Conservation (phyloP, 2,888 invertebrate species). For the Pseudococcus viburni region DNA sequence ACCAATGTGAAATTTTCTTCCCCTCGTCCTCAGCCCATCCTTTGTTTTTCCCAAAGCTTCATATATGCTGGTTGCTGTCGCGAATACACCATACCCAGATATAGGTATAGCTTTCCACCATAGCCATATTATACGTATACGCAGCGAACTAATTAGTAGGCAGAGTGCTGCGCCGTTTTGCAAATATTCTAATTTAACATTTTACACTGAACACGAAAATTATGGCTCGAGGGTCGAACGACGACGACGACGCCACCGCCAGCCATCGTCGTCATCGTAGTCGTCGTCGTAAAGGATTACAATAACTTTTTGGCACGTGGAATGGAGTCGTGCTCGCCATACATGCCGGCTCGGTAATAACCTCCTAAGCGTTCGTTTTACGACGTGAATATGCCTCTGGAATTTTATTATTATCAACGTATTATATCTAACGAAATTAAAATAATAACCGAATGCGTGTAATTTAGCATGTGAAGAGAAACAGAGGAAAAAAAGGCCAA, state of each 20-base stretch:
- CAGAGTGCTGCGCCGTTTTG: constrained; percentile 27
- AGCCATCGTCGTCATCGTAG: background rate
- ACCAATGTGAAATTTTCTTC: background rate
- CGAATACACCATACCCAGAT: background rate
- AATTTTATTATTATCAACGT: constrained; percentile 15
- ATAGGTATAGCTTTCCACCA: constrained; percentile 2
- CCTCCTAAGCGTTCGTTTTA: constrained; percentile 20
- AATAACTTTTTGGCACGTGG: constrained; percentile 39
- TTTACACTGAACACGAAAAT: constrained; percentile 44
- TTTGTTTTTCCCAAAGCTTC: background rate
- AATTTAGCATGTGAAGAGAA: background rate
- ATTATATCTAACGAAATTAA: background rate
- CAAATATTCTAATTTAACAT: constrained; percentile 46
- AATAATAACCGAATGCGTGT: background rate
- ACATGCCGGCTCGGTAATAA: background rate
- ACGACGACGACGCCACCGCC: background rate
- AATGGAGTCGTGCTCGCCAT: constrained; percentile 1
- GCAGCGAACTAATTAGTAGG: constrained; percentile 49
- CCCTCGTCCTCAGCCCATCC: background rate
- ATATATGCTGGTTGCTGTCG: background rate
- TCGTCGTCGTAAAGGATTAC: background rate
- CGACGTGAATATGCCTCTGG: constrained; percentile 18
- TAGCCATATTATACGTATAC: background rate
- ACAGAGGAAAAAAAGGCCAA: background rate
- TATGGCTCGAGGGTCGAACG: constrained; percentile 34